A percentile compares a stretch with the other conserved stretches of the same genome.
phyloP scores from a whole-genome alignment of 2,888 invertebrate species.

The Epinotia demarniana region DNA sequence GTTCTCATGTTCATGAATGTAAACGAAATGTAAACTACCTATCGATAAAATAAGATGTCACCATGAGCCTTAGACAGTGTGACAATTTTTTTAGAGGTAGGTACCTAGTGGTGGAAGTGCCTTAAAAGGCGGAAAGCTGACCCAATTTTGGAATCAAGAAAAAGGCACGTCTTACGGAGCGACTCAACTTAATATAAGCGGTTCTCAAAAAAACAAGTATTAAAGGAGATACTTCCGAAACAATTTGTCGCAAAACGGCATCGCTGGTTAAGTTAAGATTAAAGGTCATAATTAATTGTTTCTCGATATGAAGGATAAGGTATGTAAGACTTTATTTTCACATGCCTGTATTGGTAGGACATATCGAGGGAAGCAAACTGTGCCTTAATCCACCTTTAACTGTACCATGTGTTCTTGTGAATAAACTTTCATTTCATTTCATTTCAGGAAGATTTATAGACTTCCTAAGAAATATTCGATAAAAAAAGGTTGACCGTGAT shows the following conservation, averaged over 20 bases:
- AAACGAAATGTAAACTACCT: no score
- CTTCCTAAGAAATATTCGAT: not conserved
- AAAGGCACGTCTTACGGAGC: conserved; percentile 67
- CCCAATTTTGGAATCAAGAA: conserved; percentile 70
- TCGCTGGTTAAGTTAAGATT: conserved; percentile 21
- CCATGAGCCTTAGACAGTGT: no score
- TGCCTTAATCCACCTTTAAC: no score
- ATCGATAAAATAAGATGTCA: no score
- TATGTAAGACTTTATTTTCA: no score
- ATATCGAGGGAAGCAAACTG: no score
- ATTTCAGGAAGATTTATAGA: not conserved
- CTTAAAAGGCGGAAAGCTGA: conserved; percentile 61
- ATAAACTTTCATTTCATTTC: no score
- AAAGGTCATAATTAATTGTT: conserved; percentile 1
- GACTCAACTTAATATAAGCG: conserved; percentile 39
- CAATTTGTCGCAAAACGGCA: conserved; percentile 25
- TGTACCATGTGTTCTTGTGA: no score
- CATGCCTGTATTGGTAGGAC: no score
- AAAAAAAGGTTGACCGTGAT: not conserved
- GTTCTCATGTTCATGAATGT: no score
- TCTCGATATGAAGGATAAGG: not conserved
- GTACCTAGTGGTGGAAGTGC: not conserved
- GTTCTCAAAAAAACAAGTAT: conserved; percentile 38
- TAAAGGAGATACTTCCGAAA: conserved; percentile 31
- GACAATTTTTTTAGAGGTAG: not conserved